A percentile compares a stretch with the other conserved stretches of the same genome.
Conservation (phyloP, 2,113 vertebrate species). For the Atrichornis clamosus region DNA sequence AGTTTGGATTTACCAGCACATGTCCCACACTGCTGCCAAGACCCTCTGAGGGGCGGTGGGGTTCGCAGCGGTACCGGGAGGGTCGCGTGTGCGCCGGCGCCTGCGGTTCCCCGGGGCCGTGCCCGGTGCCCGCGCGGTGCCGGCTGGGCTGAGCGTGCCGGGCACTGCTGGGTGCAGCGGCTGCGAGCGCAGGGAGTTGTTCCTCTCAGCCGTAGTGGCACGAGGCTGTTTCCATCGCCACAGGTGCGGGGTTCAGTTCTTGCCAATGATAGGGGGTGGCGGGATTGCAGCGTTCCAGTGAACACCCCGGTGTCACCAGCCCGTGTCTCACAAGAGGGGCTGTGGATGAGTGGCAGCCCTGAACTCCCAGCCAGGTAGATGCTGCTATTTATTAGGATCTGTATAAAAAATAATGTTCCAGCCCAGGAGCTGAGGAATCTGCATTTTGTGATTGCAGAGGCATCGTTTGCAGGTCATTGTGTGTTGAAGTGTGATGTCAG, state of each 20-base stretch:
- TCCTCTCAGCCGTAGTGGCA: not conserved
- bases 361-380: not conserved
- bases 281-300: not conserved
- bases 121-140: accelerated
- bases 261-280: accelerated
- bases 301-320: not conserved
- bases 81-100: accelerated
- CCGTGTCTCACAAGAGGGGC: not conserved
- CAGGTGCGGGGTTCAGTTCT: not conserved
- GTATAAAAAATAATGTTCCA: not conserved
- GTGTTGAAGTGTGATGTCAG: not conserved
- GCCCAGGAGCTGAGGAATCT: not conserved
- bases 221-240: not conserved
- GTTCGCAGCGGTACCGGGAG: accelerated
- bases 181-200: not conserved
- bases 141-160: not conserved
- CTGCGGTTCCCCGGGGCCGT: not conserved
- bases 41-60: not conserved
- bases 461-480: not conserved
- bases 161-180: not conserved
- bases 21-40: not conserved
- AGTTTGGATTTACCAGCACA: not conserved
- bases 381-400: not conserved
- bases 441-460: not conserved
- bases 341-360: not conserved